Evolutionary conservation across 1,140 invertebrate genomes (phyloP).

Genomic region (Zaprionus ghesquierei): DNA sequence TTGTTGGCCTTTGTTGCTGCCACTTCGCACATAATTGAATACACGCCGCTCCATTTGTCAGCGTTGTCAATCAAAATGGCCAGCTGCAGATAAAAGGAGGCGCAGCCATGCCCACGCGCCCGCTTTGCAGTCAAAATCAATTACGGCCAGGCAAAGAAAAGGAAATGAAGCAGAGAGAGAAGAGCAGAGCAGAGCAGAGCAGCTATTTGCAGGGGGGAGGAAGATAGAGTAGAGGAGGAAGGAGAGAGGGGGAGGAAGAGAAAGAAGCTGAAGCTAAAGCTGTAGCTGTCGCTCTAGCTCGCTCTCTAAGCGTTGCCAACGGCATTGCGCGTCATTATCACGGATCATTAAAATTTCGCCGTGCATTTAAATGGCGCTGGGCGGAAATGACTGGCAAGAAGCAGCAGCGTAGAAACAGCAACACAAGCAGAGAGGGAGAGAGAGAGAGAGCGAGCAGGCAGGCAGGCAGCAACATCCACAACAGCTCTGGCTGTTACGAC

Average conservation of each 20-base stretch:
- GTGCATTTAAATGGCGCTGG: conserved; percentile 41
- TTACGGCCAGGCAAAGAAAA: conserved; percentile 10
- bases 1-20: conserved; percentile 20
- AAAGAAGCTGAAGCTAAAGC: background rate
- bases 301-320: conserved; percentile 51
- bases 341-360: conserved; percentile 77
- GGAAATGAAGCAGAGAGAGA: background rate
- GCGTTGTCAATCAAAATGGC: conserved; percentile 63
- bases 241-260: background rate
- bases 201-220: too few species aligned
- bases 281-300: too few species aligned
- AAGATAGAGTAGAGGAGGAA: background rate
- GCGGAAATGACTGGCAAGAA: conserved; percentile 56
- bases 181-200: too few species aligned
- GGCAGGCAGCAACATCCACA: background rate
- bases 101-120: conserved; percentile 15
- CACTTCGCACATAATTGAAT: conserved; percentile 56
- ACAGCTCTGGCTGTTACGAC: conserved; percentile 6
- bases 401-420: conserved; percentile 27
- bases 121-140: conserved; percentile 28
- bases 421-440: conserved; percentile 6
- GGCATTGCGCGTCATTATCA: conserved; percentile 73
- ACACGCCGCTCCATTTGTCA: conserved; percentile 67
- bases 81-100: conserved; percentile 6
- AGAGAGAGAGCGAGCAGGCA: conserved; percentile 25